Conservation (phyloP, 2,797 vertebrate genomes). For the Crocodylus rhombifer region DNA sequence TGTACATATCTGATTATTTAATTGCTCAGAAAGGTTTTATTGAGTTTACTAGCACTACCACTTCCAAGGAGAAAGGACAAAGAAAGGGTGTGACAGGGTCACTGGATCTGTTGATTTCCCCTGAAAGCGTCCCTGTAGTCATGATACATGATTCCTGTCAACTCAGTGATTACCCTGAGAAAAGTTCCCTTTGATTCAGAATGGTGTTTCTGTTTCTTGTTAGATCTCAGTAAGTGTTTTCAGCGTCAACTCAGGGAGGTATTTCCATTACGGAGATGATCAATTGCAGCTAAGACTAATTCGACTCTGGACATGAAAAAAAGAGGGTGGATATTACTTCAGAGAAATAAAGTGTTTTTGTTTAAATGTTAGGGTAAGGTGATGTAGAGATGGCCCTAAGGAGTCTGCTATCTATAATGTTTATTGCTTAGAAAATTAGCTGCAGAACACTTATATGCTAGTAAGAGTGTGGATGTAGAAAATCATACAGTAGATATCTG, state of each 20-base stretch:
- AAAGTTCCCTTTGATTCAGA: slow-evolving; percentile 1
- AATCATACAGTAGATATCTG: too few relatives aligned
- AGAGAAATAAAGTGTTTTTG: not conserved
- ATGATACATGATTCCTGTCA: not conserved
- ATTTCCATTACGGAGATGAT: slow-evolving; percentile 24
- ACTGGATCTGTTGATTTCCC: not conserved
- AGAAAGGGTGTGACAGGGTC: not conserved
- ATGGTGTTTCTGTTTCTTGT: not conserved
- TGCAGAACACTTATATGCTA: too few relatives aligned
- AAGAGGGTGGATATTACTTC: not conserved
- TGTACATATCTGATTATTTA: too few relatives aligned
- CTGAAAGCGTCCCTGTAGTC: not conserved
- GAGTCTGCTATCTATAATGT: too few relatives aligned
- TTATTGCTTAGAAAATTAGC: too few relatives aligned
- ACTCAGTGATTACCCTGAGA: not conserved
- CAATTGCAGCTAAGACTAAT: not conserved
- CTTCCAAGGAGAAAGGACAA: too few relatives aligned
- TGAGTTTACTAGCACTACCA: too few relatives aligned
- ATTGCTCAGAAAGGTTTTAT: too few relatives aligned
- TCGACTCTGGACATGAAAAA: not conserved
- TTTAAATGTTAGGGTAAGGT: not conserved
- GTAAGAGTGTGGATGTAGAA: too few relatives aligned
- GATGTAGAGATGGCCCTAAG: too few relatives aligned
- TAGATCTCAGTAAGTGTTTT: slow-evolving; percentile 28
- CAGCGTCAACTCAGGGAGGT: slow-evolving; percentile 23